Percentiles rank a stretch among this genome's conserved stretches.
Evolutionary conservation across 2,888 invertebrate species (phyloP).

Genomic region (Coremacera marginata): DNA sequence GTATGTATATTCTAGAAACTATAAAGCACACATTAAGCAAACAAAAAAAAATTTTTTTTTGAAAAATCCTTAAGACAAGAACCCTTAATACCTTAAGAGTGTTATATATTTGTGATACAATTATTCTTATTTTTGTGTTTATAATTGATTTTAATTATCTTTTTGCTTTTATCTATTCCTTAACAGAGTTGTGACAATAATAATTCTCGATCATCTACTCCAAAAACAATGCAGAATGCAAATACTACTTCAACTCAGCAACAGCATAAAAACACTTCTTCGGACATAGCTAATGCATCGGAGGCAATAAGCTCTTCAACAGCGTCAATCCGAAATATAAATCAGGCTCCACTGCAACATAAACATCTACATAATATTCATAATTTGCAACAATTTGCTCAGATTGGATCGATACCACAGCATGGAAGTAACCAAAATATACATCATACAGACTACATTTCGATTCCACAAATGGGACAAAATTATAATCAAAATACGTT

Average conservation of each 20-base stretch:
- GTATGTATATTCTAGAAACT: no score
- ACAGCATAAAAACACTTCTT: constrained; percentile 63
- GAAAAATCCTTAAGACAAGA: no score
- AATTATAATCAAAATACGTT: constrained; percentile 75
- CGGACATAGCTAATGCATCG: constrained; percentile 57
- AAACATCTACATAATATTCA: constrained; percentile 62
- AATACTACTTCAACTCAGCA: constrained; percentile 58
- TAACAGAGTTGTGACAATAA: constrained; percentile 57
- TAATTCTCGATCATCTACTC: constrained; percentile 64
- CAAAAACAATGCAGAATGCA: constrained; percentile 64
- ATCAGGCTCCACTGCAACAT: constrained; percentile 64
- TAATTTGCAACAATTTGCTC: constrained; percentile 55
- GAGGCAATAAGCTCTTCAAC: constrained; percentile 57
- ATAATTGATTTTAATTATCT: not conserved
- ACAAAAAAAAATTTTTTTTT: no score
- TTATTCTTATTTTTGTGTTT: not conserved
- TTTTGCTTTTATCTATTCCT: not conserved
- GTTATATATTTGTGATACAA: not conserved
- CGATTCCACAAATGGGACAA: constrained; percentile 72
- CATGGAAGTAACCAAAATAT: constrained; percentile 68
- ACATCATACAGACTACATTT: constrained; percentile 67
- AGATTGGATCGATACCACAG: constrained; percentile 50
- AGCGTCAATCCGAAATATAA: constrained; percentile 32
- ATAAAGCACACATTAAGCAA: no score
- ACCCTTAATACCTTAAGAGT: no score